These are phyloP conservation scores for Chrysogorgia sp. DNA, from an alignment of 92 coral and sea anemone species.

Conservation along the genomic window DNA sequence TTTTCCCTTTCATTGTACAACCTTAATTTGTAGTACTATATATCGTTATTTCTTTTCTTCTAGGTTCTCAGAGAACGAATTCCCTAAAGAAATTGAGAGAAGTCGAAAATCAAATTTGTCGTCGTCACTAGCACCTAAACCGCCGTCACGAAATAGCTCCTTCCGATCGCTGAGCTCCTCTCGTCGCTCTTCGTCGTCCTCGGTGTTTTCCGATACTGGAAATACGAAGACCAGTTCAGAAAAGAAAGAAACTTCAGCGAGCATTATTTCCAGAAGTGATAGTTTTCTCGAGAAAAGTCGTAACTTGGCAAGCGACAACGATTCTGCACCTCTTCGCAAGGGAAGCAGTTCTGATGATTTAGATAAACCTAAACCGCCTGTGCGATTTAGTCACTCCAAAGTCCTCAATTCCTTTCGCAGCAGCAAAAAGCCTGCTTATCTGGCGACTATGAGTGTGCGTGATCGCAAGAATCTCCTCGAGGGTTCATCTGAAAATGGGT, in stretches of 20 bases:
- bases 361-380: conserved; percentile 41
- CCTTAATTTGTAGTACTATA: background rate
- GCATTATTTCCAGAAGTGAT: background rate
- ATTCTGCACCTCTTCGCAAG: conserved; percentile 13
- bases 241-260: background rate
- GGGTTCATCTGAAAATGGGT: background rate
- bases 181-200: conserved; percentile 27
- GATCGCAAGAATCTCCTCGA: background rate
- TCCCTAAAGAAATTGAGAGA: conserved; percentile 3
- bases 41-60: background rate
- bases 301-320: conserved; percentile 1
- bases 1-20: background rate
- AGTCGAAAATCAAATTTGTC: conserved; percentile 27
- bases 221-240: background rate
- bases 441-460: background rate
- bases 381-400: conserved; percentile 21
- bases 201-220: conserved; percentile 11
- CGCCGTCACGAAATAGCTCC: conserved; percentile 80
- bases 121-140: conserved; percentile 63
- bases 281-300: conserved; percentile 5
- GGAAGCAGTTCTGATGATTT: conserved; percentile 36
- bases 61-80: conserved; percentile 17
- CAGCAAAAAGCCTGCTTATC: conserved; percentile 25
- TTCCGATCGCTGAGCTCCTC: conserved; percentile 26
- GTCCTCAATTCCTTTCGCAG: conserved; percentile 33